Evolutionary conservation across 1,140 invertebrate species (phyloP).

Genomic region (Ceratina australensis): DNA sequence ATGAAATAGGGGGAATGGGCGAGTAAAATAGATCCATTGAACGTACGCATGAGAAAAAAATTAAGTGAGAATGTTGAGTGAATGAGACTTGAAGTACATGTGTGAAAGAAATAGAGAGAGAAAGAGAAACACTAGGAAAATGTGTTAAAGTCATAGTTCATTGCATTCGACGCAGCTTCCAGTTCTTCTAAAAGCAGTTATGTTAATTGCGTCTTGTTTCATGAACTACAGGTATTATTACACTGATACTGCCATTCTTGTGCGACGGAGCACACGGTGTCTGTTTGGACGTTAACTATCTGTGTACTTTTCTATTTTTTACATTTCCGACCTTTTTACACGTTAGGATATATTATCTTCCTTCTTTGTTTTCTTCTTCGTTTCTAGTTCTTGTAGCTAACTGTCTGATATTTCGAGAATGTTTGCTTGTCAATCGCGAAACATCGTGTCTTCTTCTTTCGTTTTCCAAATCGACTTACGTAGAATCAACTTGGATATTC

Average conservation of each 20-base stretch:
- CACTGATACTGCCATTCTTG: constrained; percentile 47
- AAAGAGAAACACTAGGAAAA: constrained; percentile 10
- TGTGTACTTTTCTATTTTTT: constrained; percentile 35
- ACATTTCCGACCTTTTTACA: constrained; percentile 23
- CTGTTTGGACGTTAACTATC: constrained; percentile 33
- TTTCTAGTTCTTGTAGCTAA: background rate
- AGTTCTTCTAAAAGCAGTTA: constrained; percentile 28
- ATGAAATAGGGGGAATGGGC: background rate
- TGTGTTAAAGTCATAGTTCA: constrained; percentile 35
- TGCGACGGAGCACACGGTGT: constrained; percentile 34
- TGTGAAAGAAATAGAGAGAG: constrained; percentile 7
- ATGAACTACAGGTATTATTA: constrained; percentile 47
- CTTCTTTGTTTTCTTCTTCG: background rate
- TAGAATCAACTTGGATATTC: background rate
- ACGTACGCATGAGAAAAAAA: background rate
- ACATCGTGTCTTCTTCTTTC: background rate
- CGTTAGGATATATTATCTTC: background rate
- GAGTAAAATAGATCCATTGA: constrained; percentile 1
- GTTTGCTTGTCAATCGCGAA: background rate
- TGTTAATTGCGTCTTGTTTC: constrained; percentile 44
- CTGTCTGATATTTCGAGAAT: background rate
- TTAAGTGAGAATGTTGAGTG: background rate
- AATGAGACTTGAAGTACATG: background rate
- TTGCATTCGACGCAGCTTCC: constrained; percentile 37
- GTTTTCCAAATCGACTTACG: too few species aligned